A percentile compares a stretch with the other conserved stretches of the same genome.
Conservation (phyloP, 2,113 vertebrate genomes). For the Mionectes macconnelli region DNA sequence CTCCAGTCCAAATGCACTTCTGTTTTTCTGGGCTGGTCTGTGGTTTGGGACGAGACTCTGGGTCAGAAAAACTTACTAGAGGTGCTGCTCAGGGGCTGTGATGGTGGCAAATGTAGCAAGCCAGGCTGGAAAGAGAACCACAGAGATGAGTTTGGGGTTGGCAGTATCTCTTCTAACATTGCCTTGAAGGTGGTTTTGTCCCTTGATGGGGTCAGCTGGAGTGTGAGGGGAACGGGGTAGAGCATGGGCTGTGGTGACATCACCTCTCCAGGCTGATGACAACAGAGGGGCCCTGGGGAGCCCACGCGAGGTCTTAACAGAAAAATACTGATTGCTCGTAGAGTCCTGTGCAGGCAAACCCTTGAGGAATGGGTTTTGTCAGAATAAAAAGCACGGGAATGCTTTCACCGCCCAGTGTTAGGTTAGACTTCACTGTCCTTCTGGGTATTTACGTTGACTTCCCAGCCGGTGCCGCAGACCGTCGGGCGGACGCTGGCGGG, state of each 20-base stretch:
- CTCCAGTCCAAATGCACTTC: not conserved
- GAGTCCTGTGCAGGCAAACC: not conserved
- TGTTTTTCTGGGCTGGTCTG: not conserved
- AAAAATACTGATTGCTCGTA: not conserved
- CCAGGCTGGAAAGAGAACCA: not conserved
- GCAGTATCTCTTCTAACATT: not conserved
- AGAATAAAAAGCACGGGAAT: not conserved
- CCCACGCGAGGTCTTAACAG: not conserved
- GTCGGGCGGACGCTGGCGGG: not conserved
- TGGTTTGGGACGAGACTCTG: not conserved
- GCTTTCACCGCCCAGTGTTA: not conserved
- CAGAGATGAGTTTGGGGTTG: not conserved
- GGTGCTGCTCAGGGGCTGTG: not conserved
- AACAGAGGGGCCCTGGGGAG: not conserved
- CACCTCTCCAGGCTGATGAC: not conserved
- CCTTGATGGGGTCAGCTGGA: not conserved
- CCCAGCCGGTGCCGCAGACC: not conserved
- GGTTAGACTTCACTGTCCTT: not conserved
- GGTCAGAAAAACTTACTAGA: not conserved
- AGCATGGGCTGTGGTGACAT: rapidly evolving
- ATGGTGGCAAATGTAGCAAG: rapidly evolving
- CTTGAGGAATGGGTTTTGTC: not conserved
- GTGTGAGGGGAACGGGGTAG: not conserved
- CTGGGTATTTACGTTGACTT: not conserved
- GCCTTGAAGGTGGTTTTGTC: not conserved